Base-by-base conservation (phyloP, 2,113 vertebrate genomes). In the Peromyscus polionotus region DNA sequence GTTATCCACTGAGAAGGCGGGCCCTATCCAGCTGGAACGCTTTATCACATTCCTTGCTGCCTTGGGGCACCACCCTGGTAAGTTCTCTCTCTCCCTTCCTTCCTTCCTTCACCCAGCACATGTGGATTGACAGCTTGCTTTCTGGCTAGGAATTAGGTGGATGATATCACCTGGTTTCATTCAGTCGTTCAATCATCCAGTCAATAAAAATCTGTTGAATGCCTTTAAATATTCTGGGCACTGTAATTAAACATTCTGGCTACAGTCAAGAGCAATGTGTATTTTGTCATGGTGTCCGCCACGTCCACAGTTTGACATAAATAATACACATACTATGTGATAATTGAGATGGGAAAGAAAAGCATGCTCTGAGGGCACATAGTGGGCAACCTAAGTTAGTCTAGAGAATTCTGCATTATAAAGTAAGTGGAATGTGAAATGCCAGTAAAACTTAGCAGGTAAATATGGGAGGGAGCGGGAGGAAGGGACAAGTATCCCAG, bases 101-200 rank as follows among this genome's bases (percentile, higher is more conserved):
- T 5, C 31, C 16, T 61, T 5, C 13, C 26, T 83, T 73, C 76
- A 90, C 19, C 65, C 7, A 20, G 31, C 8, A 9, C 5, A 20
- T 31, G 39, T 16, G n/a, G 86, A 65, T 36, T 26, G 42, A 77
- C 19, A 39, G 10, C 12, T 42, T 76, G 59, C 33, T 68, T 12
- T 81, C 87, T 92, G 76, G 83, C 73, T 19, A 61, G 76, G 17
- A 79, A n/a, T 45, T 75, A 75, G n/a, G 16, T 2, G 45, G 54
- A 12, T 57, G 75, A 19, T 90, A 92, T 94, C 26, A 94, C 36
- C 28, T 42, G 24, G 48, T 93, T 86, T 91, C 75, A 81, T 61
- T 83, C 17, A 67, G 3, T 70, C n/a, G 26, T 45, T 90, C 22
- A 16, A 17, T 83, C 36, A n/a, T 57, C 84, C 39, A 17, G 24